Evolutionary conservation across 2,888 invertebrate species (phyloP).

Genomic region (Eustalomyia histrio): DNA sequence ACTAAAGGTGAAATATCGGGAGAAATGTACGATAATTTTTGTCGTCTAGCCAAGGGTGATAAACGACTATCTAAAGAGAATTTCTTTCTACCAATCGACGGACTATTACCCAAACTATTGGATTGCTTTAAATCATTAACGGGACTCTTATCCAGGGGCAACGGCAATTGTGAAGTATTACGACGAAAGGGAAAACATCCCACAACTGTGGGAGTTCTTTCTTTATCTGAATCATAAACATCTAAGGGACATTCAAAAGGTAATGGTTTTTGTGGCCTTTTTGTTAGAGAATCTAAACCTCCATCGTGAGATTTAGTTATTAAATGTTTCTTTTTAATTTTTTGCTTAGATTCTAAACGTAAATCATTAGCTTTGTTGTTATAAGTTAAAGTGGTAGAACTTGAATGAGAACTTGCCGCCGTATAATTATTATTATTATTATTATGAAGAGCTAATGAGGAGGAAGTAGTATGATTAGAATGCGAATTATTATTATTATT

Average conservation of each 20-base stretch:
- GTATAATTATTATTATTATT: not conserved
- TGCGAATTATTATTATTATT: conserved; percentile 51
- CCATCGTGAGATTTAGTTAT: conserved; percentile 77
- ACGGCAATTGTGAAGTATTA: conserved; percentile 53
- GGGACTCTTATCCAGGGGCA: conserved; percentile 58
- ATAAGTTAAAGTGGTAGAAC: conserved; percentile 40
- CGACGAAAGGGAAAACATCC: conserved; percentile 76
- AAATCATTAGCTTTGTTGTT: conserved; percentile 57
- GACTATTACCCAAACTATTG: conserved; percentile 74
- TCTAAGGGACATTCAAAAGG: conserved; percentile 59
- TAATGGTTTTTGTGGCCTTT: conserved; percentile 54
- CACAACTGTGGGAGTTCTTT: conserved; percentile 70
- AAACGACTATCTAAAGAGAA: conserved; percentile 78
- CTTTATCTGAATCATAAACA: conserved; percentile 72
- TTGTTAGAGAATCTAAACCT: conserved; percentile 72
- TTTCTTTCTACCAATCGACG: conserved; percentile 76
- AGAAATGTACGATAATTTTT: conserved; percentile 60
- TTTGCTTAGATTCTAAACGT: conserved; percentile 57
- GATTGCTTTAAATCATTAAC: conserved; percentile 66
- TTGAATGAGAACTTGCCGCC: conserved; percentile 28
- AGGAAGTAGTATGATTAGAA: conserved; percentile 54
- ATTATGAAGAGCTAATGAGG: conserved; percentile 55
- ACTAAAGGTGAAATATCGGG: conserved; percentile 62
- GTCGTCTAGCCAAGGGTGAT: conserved; percentile 64
- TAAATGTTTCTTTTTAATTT: conserved; percentile 58